Base-by-base conservation (phyloP, 2,113 vertebrate genomes). In the Saguinus imperator region DNA sequence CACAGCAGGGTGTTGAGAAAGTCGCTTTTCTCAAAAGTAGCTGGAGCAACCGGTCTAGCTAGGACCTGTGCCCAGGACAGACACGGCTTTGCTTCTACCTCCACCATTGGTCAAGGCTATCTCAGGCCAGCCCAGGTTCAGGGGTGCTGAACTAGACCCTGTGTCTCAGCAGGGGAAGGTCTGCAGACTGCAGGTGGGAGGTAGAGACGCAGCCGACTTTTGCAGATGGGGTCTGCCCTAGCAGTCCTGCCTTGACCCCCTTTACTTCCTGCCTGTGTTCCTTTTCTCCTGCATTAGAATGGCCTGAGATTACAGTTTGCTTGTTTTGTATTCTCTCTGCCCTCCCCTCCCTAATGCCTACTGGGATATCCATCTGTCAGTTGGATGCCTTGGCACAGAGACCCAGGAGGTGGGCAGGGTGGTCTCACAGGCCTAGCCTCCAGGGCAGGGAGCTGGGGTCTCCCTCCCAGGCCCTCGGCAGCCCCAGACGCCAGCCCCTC, bases 21-120 rank as follows among this genome's bases (percentile, higher is more conserved):
- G 81, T 6, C 0, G 3, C 37, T 12, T 23, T 21, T 17, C 2
- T 5, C 1, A 3, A 50, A 23, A 6, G 32, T 37, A 72, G 0
- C 20, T 3, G 0, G n/a, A 1, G 27, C 32, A 2, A 18, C 64
- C 1, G 0, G 55, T 35, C 35, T 4, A n/a, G n/a, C 45, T 7
- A 5, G 13, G 12, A 23, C 16, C 75, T 6, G 0, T 77, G 79
- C 16, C 58, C 23, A 3, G 50, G 29, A 23, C 6, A 0, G 64
- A 70, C 2, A 1, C 0, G 0, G 27, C 8, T n/a, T 75, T 13
- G 2, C 43, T 75, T 64, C 68, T 6, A 2, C 14, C 8, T 0
- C 17, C 0, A 0, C 37, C 13, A 8, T 16, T 2, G 4, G 29
- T 32, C 72, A 14, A 3, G 14, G n/a, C 5, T 0, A 64, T 55